A percentile compares a stretch with the other conserved stretches of the same genome.
phyloP scores from a whole-genome alignment of 2,888 invertebrate species.

The Monopis laevigella region DNA sequence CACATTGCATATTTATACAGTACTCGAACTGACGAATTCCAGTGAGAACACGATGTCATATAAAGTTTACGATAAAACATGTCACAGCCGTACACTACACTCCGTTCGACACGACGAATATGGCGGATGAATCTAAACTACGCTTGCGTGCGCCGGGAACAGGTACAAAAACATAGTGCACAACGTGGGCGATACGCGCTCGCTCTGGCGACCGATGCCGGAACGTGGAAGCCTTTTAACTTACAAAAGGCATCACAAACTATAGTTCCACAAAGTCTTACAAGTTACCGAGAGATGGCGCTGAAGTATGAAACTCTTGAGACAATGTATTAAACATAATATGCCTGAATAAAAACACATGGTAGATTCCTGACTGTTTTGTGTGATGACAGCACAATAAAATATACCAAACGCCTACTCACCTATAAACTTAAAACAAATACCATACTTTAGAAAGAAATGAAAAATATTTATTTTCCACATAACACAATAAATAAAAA shows the following conservation, averaged over 20 bases:
- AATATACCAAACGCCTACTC: too few relatives aligned
- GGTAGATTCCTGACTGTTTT: too few relatives aligned
- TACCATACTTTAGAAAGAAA: too few relatives aligned
- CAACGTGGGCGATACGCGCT: conserved; percentile 9
- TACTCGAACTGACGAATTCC: conserved; percentile 39
- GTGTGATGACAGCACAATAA: too few relatives aligned
- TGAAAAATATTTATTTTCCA: too few relatives aligned
- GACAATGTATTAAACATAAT: too few relatives aligned
- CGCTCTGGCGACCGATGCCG: conserved; percentile 4
- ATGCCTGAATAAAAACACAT: too few relatives aligned
- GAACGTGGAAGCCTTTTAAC: not conserved
- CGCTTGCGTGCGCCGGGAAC: conserved; percentile 49
- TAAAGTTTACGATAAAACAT: conserved; percentile 61
- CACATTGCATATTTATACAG: conserved; percentile 48
- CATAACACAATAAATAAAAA: too few relatives aligned
- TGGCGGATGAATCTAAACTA: conserved; percentile 66
- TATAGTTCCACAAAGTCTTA: not conserved
- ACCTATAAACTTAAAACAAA: too few relatives aligned
- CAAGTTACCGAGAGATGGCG: conserved; percentile 1
- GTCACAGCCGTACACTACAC: conserved; percentile 59
- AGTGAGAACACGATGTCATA: conserved; percentile 42
- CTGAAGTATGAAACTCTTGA: too few relatives aligned
- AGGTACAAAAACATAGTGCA: conserved; percentile 43
- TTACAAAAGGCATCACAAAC: not conserved
- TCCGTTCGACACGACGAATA: conserved; percentile 65